Evolutionary conservation across 2,797 vertebrate species (phyloP).

Genomic region (Peromyscus melanophrys): DNA sequence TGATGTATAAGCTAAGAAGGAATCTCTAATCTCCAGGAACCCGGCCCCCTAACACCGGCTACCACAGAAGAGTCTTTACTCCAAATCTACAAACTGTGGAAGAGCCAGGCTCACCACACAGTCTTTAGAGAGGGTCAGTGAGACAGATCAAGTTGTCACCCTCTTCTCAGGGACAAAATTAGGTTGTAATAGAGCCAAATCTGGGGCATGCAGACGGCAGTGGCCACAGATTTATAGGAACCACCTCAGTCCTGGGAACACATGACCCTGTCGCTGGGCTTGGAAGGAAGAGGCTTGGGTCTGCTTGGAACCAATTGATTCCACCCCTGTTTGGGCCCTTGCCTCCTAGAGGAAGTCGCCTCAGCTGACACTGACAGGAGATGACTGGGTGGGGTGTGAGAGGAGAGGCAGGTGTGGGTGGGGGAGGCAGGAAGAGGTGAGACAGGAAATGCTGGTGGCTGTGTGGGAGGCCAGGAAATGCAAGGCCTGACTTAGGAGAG

Average conservation of each 20-base stretch:
- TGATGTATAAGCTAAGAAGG: not conserved
- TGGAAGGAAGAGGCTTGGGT: not conserved
- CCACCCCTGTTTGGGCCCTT: not conserved
- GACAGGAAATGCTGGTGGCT: not conserved
- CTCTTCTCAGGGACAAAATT: not conserved
- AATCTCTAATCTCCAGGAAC: not conserved
- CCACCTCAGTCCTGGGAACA: not conserved
- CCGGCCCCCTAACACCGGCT: not conserved
- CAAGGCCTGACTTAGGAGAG: not conserved
- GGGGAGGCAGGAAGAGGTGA: not conserved
- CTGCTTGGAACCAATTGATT: not conserved
- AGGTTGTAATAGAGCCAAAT: not conserved
- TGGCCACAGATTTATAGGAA: not conserved
- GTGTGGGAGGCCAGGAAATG: slow-evolving; percentile 52
- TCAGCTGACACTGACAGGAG: not conserved
- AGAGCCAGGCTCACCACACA: not conserved
- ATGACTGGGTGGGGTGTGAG: not conserved
- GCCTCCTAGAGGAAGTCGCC: not conserved
- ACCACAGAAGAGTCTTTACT: not conserved
- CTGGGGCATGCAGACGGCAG: fast-evolving
- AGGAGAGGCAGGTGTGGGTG: slow-evolving; percentile 18
- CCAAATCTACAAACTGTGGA: not conserved
- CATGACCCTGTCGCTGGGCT: not conserved
- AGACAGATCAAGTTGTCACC: not conserved
- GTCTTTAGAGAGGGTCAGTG: not conserved